phyloP scores from a whole-genome alignment of 2,113 vertebrate genomes.

The Microtus oregoni region DNA sequence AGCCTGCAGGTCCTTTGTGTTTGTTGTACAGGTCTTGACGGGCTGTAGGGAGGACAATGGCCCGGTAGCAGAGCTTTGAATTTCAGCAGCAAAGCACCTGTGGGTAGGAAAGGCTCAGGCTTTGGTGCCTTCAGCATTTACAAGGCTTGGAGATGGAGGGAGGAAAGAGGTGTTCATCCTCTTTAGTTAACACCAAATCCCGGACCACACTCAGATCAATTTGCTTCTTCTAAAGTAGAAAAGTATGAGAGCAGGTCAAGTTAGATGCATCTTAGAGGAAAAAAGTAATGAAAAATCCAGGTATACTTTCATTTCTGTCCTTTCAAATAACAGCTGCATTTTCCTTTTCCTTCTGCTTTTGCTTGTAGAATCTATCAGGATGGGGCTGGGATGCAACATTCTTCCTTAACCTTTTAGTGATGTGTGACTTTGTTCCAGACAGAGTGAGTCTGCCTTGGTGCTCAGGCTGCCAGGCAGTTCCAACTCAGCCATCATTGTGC shows the following conservation, averaged over 20 bases:
- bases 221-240: neutral
- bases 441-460: neutral
- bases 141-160: neutral
- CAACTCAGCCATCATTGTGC: neutral
- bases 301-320: neutral
- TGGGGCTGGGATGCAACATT: too few species aligned
- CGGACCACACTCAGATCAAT: neutral
- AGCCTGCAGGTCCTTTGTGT: neutral
- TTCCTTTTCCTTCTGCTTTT: neutral
- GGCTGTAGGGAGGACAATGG: neutral
- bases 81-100: neutral
- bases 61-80: neutral
- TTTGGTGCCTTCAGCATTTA: neutral
- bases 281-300: neutral
- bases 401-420: neutral
- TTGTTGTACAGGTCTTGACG: neutral
- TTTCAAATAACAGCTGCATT: neutral
- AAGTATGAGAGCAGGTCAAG: neutral
- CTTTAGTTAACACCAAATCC: slow-evolving; percentile 1
- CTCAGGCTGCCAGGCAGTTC: neutral
- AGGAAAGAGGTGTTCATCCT: neutral
- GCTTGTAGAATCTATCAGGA: neutral
- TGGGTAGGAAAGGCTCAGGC: neutral
- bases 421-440: neutral
- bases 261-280: slow-evolving; percentile 28